A percentile compares a stretch with the other conserved stretches of the same genome.
Evolutionary conservation across 2,113 vertebrate genomes (phyloP).

Genomic region (Gopherus flavomarginatus): DNA sequence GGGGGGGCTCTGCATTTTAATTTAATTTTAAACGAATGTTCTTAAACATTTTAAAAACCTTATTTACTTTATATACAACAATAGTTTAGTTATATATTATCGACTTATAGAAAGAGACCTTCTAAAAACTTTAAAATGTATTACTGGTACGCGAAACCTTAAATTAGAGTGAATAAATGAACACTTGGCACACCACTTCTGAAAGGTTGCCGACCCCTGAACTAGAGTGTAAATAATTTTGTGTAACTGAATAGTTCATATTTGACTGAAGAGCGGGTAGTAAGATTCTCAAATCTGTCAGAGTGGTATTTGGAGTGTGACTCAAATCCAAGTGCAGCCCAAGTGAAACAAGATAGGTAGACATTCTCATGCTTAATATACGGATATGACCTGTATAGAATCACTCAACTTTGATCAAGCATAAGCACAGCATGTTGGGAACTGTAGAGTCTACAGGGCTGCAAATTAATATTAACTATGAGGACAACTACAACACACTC

Average conservation of each 20-base stretch:
- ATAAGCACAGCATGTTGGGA: background rate
- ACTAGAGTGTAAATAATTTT: background rate
- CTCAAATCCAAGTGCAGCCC: background rate
- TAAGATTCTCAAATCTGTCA: background rate
- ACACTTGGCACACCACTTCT: no score
- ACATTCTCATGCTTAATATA: background rate
- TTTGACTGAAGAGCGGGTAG: background rate
- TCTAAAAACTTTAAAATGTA: no score
- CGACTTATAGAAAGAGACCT: no score
- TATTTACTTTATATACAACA: no score
- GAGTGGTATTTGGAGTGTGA: no score
- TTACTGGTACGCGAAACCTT: no score
- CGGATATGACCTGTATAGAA: background rate
- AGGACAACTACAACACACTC: background rate
- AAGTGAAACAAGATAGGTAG: background rate
- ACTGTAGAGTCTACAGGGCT: background rate
- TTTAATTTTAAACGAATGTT: no score
- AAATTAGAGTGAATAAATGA: no score
- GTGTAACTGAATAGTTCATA: background rate
- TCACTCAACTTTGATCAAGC: background rate
- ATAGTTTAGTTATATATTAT: no score
- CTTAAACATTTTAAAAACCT: no score
- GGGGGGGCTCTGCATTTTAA: no score
- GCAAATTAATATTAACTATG: background rate
- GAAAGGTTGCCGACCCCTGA: no score